phyloP scores from a whole-genome alignment of 2,888 invertebrate species.

The Crepidodera aurea region DNA sequence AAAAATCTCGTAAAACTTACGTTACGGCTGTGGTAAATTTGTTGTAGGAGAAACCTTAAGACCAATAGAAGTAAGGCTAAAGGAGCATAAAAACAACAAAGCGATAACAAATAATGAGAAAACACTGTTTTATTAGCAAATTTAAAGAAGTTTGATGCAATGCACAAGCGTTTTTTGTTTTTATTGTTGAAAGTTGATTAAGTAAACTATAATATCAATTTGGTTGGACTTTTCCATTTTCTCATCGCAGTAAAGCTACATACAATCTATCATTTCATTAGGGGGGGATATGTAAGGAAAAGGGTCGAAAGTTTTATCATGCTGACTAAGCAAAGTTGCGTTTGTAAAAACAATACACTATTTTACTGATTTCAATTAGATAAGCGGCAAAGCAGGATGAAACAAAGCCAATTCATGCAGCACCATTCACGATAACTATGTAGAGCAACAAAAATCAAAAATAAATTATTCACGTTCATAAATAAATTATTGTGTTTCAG shows the following conservation, averaged over 20 bases:
- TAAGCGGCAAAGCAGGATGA: not conserved
- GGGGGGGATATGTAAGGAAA: not conserved
- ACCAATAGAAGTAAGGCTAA: too few relatives aligned
- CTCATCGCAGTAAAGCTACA: constrained; percentile 52
- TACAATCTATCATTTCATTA: constrained; percentile 15
- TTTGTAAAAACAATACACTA: constrained; percentile 7
- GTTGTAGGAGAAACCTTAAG: too few relatives aligned
- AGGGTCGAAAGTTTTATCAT: constrained; percentile 1
- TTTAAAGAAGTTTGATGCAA: too few relatives aligned
- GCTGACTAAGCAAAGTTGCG: constrained; percentile 7
- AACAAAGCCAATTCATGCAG: constrained; percentile 8
- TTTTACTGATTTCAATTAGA: constrained; percentile 1
- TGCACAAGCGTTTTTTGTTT: too few relatives aligned
- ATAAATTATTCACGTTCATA: not conserved
- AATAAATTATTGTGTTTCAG: too few relatives aligned
- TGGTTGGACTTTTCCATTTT: constrained; percentile 16
- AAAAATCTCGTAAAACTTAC: too few relatives aligned
- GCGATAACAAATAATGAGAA: too few relatives aligned
- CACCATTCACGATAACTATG: not conserved
- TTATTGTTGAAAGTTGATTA: too few relatives aligned
- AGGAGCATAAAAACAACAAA: too few relatives aligned
- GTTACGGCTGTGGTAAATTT: too few relatives aligned
- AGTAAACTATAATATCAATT: constrained; percentile 3
- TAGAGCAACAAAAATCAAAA: constrained; percentile 7
- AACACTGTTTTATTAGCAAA: too few relatives aligned